Conservation (phyloP, 1,140 invertebrate species). For the Temnothorax curvispinosus region DNA sequence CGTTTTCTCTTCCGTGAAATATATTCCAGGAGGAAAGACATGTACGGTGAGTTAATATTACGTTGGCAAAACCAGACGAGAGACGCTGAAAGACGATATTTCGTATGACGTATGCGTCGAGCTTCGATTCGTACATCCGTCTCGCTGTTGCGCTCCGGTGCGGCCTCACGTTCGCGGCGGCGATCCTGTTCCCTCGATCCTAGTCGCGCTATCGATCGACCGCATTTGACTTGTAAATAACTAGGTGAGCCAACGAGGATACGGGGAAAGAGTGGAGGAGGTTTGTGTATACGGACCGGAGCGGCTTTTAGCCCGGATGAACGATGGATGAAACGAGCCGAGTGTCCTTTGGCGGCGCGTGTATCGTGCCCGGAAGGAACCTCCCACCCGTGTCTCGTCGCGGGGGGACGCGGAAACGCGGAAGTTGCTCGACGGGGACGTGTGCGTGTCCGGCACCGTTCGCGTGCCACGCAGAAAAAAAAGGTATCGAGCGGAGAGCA, state of each 20-base stretch:
- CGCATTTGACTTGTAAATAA: conserved; percentile 75
- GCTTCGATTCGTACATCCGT: conserved; percentile 1
- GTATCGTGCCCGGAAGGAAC: conserved; percentile 49
- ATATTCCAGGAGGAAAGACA: conserved; percentile 3
- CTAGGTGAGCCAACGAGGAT: conserved; percentile 54
- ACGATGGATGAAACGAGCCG: conserved; percentile 1
- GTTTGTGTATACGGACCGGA: conserved; percentile 60
- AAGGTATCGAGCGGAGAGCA: background rate
- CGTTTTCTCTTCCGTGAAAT: background rate
- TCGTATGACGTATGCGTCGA: background rate
- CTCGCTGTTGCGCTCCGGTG: background rate
- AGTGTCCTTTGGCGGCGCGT: conserved; percentile 57
- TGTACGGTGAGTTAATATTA: conserved; percentile 10
- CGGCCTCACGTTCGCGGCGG: background rate
- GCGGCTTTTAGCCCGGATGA: conserved; percentile 11
- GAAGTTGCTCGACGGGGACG: conserved; percentile 62
- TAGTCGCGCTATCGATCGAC: conserved; percentile 62
- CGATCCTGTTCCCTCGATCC: conserved; percentile 43
- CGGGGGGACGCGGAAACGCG: conserved; percentile 51
- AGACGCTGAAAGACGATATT: conserved; percentile 12
- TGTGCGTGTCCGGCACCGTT: conserved; percentile 45
- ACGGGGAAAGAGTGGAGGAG: conserved; percentile 63
- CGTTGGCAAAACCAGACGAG: background rate
- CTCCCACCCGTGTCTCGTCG: conserved; percentile 53
- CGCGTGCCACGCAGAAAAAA: conserved; percentile 30